phyloP scores from a whole-genome alignment of 2,797 vertebrate genomes.

The Tamandua tetradactyla region DNA sequence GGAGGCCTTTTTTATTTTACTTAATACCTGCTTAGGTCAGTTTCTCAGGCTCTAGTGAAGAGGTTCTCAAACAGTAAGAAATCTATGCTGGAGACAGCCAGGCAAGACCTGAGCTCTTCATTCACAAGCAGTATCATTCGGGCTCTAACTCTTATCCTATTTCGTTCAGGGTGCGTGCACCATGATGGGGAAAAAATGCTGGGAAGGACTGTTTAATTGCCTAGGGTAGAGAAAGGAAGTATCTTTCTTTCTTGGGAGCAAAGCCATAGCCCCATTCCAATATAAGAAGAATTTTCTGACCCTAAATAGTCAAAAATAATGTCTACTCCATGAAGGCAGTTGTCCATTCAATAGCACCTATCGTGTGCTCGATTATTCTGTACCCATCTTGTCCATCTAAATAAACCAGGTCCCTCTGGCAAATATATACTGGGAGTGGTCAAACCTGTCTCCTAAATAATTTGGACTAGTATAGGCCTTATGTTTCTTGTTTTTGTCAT shows the following conservation, averaged over 20 bases:
- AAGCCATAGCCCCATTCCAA: neutral
- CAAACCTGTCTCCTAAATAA: neutral
- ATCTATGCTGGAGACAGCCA: neutral
- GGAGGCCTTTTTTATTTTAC: too few relatives aligned
- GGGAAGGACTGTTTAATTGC: too few relatives aligned
- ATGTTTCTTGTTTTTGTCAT: neutral
- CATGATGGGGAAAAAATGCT: neutral
- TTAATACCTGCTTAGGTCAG: neutral
- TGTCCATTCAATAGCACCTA: neutral
- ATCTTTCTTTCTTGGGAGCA: neutral
- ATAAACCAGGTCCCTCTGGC: neutral
- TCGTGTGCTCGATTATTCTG: neutral
- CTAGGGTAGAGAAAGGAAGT: neutral
- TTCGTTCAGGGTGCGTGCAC: neutral
- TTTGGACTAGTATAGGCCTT: neutral
- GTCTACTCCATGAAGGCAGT: neutral
- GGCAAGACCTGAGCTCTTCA: neutral
- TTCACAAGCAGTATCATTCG: neutral
- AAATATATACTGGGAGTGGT: neutral
- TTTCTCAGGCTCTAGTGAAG: neutral
- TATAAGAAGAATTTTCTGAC: neutral
- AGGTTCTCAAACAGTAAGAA: neutral
- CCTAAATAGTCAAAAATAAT: neutral
- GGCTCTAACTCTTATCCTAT: neutral
- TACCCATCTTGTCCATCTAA: neutral